phyloP scores from a whole-genome alignment of 2,888 invertebrate genomes.

The Chironomus riparius region DNA sequence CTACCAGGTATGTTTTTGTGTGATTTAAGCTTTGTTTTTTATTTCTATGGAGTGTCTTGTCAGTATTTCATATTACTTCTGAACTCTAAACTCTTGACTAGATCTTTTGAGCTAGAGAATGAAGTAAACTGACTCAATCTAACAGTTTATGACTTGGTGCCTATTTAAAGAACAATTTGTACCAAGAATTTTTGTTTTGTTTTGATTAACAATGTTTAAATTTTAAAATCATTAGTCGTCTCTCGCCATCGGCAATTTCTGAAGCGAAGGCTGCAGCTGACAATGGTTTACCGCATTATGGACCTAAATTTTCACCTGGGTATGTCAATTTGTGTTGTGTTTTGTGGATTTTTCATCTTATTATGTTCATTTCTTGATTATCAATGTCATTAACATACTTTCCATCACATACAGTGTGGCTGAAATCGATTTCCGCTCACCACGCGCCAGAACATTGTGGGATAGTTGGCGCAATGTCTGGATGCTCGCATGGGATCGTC shows the following conservation, averaged over 20 bases:
- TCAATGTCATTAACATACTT: not conserved
- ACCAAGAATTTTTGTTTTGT: not conserved
- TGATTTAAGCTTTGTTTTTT: constrained; percentile 29
- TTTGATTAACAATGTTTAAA: not conserved
- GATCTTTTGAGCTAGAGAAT: constrained; percentile 31
- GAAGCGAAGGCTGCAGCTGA: constrained; percentile 76
- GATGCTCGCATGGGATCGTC: constrained; percentile 95
- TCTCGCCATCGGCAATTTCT: constrained; percentile 62
- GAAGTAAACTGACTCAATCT: not conserved
- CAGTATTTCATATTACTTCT: no score
- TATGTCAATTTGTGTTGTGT: constrained; percentile 32
- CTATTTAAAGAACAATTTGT: constrained; percentile 26
- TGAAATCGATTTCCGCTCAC: constrained; percentile 85
- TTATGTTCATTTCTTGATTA: not conserved
- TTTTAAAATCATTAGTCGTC: constrained; percentile 53
- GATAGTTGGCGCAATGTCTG: constrained; percentile 98
- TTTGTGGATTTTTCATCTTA: not conserved
- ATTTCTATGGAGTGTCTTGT: constrained; percentile 29
- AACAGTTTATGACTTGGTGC: no score
- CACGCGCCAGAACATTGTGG: constrained; percentile 83
- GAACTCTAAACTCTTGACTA: constrained; percentile 28
- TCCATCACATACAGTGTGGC: not conserved
- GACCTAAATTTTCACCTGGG: constrained; percentile 75
- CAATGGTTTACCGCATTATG: constrained; percentile 74
- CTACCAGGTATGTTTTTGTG: constrained; percentile 42